Conservation (phyloP, 2,113 vertebrate species). For the Gila orcuttii region DNA sequence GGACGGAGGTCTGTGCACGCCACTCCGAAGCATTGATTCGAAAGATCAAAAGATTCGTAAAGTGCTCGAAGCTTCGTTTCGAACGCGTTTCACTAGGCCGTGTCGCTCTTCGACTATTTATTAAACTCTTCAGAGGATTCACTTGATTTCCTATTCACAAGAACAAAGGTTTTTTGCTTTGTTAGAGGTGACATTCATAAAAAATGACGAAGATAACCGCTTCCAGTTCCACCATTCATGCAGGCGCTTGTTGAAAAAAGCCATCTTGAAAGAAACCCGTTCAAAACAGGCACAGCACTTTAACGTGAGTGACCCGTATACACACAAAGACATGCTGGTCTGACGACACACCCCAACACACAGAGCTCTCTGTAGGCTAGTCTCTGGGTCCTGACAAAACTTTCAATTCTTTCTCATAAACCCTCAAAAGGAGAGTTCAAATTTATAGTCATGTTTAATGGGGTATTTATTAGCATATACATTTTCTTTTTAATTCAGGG, state of each 20-base stretch:
- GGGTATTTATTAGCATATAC: not conserved
- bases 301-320: constrained; percentile 35
- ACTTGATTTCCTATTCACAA: not conserved
- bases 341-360: constrained; percentile 48
- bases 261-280: constrained; percentile 29
- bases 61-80: not conserved
- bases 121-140: constrained; percentile 1
- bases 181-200: constrained; percentile 17
- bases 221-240: constrained; percentile 43
- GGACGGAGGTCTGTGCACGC: no score
- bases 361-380: constrained; percentile 30
- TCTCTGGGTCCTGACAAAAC: constrained; percentile 19
- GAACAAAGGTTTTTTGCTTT: constrained; percentile 9
- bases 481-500: not conserved
- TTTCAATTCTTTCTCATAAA: not conserved
- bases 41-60: not conserved
- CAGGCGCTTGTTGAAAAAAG: constrained; percentile 25
- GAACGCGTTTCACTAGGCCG: not conserved
- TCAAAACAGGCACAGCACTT: constrained; percentile 5
- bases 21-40: not conserved
- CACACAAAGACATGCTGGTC: constrained; percentile 44
- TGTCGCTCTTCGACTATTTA: not conserved
- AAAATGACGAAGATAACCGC: constrained; percentile 24
- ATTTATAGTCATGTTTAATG: not conserved
- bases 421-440: not conserved